A percentile compares a stretch with the other conserved stretches of the same genome.
phyloP scores from a whole-genome alignment of 2,797 vertebrate genomes.

The Potorous gilbertii region DNA sequence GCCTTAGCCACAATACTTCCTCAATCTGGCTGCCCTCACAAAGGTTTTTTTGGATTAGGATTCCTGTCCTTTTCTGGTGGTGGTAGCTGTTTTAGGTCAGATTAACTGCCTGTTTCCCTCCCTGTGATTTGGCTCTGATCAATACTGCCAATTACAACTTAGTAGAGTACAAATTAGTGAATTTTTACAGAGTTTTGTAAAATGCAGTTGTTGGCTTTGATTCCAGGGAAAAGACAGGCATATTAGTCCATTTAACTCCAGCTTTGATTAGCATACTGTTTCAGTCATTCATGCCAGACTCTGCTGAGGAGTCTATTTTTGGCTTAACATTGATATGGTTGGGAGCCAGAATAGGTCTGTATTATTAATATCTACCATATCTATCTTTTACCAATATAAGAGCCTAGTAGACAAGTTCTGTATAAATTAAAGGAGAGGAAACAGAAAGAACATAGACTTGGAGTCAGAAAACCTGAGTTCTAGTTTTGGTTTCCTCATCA shows the following conservation, averaged over 20 bases:
- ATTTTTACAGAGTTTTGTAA: slow-evolving; percentile 1
- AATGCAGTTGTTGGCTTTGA: slow-evolving; percentile 37
- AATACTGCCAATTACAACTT: background rate
- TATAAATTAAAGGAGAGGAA: background rate
- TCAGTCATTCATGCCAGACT: background rate
- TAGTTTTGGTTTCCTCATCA: background rate
- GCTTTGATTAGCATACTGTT: background rate
- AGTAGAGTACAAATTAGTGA: background rate
- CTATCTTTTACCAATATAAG: background rate
- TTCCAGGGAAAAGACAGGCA: background rate
- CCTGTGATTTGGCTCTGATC: background rate
- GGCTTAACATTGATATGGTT: background rate
- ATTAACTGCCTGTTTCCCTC: background rate
- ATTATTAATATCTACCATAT: background rate
- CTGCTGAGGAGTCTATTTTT: background rate
- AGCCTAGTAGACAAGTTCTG: background rate
- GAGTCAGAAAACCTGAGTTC: background rate
- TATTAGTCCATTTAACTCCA: background rate
- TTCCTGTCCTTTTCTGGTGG: background rate
- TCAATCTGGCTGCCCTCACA: background rate
- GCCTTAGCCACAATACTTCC: background rate
- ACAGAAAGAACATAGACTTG: background rate
- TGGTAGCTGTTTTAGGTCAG: background rate
- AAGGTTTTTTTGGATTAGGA: background rate
- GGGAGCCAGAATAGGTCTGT: background rate